phyloP scores from a whole-genome alignment of 2,797 vertebrate genomes.

The Myripristis jacobus region DNA sequence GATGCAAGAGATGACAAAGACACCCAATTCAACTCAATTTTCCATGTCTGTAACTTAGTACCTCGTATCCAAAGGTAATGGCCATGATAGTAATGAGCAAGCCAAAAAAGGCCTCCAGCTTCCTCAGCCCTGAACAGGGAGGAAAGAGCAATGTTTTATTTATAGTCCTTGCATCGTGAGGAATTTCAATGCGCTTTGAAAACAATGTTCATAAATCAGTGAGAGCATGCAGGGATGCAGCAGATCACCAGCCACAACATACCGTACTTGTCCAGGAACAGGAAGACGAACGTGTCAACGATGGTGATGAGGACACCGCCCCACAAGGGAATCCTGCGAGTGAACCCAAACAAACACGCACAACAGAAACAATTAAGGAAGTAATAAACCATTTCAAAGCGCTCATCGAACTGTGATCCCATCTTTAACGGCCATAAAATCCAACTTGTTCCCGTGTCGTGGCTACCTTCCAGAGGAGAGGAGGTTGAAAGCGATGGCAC shows the following conservation, averaged over 20 bases:
- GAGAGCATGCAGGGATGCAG: too few species aligned
- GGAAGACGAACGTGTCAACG: constrained; percentile 94
- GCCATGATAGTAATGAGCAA: constrained; percentile 96
- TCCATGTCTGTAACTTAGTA: too few species aligned
- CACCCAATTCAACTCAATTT: too few species aligned
- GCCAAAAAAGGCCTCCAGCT: constrained; percentile 95
- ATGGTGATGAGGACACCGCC: constrained; percentile 97
- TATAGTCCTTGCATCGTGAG: background rate
- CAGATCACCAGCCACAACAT: constrained; percentile 33
- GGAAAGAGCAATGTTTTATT: constrained; percentile 10
- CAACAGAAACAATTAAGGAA: background rate
- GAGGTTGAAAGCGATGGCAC: constrained; percentile 95
- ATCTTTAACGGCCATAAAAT: background rate
- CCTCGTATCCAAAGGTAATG: constrained; percentile 95
- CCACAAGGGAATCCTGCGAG: constrained; percentile 92
- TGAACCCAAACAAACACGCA: constrained; percentile 25
- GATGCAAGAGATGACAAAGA: too few species aligned
- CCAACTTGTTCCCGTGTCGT: background rate
- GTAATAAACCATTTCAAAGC: background rate
- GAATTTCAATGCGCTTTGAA: background rate
- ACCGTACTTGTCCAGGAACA: constrained; percentile 98
- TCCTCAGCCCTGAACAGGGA: constrained; percentile 89
- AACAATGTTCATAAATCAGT: background rate
- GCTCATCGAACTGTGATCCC: background rate
- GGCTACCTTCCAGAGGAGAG: constrained; percentile 90